Percentiles rank a stretch among this genome's conserved stretches.
These are phyloP conservation scores for Panulirus ornatus DNA, from an alignment of 1,140 invertebrate species.

Conservation along the genomic window DNA sequence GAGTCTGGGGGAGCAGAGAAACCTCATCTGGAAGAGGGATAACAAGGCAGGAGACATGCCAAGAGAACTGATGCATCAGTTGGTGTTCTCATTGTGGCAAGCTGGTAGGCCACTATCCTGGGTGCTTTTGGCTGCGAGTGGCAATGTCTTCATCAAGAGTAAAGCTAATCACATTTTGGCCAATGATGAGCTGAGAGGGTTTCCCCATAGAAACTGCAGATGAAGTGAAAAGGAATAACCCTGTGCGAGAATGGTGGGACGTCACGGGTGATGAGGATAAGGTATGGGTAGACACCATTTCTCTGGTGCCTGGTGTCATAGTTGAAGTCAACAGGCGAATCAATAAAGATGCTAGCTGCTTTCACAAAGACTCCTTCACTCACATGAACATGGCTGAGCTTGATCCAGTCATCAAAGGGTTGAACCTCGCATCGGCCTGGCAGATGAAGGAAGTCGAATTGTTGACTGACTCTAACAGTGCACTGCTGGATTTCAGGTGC, in stretches of 20 bases:
- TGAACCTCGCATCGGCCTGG: not conserved
- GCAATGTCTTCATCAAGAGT: conserved; percentile 15
- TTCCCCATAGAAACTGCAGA: not conserved
- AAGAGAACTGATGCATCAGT: not conserved
- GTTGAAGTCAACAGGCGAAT: not conserved
- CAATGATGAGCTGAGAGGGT: not conserved
- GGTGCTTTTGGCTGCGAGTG: too few species aligned
- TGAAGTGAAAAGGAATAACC: conserved; percentile 21
- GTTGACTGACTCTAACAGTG: conserved; percentile 37
- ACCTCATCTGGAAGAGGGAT: too few species aligned
- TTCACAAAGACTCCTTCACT: not conserved
- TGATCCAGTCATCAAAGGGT: not conserved
- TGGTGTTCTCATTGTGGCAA: not conserved
- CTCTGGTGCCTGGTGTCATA: not conserved
- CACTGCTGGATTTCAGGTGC: conserved; percentile 14
- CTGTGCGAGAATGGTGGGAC: not conserved
- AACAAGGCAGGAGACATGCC: not conserved
- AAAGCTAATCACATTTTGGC: conserved; percentile 16
- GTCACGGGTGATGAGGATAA: not conserved
- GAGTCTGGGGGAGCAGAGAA: too few species aligned
- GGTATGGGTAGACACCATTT: not conserved
- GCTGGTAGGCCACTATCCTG: too few species aligned
- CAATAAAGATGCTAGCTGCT: not conserved
- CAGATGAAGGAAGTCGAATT: not conserved
- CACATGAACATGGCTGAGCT: not conserved